Evolutionary conservation across 2,888 invertebrate species (phyloP).

Genomic region (Danaus chrysippus): DNA sequence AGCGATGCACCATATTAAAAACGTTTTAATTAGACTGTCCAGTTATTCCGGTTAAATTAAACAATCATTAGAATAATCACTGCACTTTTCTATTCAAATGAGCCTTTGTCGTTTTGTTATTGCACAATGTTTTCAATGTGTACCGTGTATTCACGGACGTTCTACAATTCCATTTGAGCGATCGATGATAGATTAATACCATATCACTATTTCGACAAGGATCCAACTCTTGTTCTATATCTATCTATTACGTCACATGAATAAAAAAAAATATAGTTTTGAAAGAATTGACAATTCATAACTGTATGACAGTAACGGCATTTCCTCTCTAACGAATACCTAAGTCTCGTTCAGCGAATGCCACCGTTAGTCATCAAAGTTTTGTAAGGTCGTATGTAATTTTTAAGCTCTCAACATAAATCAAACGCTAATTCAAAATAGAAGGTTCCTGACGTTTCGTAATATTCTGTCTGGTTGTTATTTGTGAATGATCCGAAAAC

Average conservation of each 20-base stretch:
- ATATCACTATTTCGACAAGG: not conserved
- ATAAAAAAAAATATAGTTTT: not conserved
- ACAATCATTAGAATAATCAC: conserved; percentile 60
- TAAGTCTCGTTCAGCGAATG: conserved; percentile 54
- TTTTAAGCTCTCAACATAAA: conserved; percentile 23
- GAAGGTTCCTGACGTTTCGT: conserved; percentile 7
- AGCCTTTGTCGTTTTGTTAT: conserved; percentile 52
- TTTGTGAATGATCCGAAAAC: conserved; percentile 43
- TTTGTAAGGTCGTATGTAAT: conserved; percentile 45
- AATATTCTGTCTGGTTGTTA: conserved; percentile 38
- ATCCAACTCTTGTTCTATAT: not conserved
- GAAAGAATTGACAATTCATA: not conserved
- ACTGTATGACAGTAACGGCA: conserved; percentile 40
- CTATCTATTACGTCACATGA: not conserved
- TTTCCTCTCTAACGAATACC: conserved; percentile 53
- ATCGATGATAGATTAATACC: no score
- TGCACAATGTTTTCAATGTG: conserved; percentile 20
- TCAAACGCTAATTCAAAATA: conserved; percentile 18
- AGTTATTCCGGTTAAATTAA: conserved; percentile 72
- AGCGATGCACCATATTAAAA: conserved; percentile 64
- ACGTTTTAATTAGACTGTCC: conserved; percentile 55
- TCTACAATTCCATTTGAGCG: not conserved
- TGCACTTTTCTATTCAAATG: conserved; percentile 65
- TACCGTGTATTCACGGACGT: conserved; percentile 21
- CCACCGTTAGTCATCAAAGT: conserved; percentile 55